Percentiles rank a stretch among this genome's conserved stretches.
phyloP scores from a whole-genome alignment of 2,888 invertebrate genomes.

The Nasonovia ribisnigri region DNA sequence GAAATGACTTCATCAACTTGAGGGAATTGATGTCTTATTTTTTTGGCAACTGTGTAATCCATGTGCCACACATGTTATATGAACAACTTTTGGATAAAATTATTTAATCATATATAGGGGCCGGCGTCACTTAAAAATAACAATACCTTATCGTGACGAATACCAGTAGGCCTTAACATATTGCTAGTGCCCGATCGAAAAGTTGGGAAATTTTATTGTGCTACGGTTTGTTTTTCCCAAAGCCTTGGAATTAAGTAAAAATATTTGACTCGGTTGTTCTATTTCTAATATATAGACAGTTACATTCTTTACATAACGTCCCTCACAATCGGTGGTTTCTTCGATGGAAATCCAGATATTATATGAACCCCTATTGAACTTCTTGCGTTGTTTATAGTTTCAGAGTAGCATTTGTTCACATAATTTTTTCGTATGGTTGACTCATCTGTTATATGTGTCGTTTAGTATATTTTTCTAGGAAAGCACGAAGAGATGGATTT shows the following conservation, averaged over 20 bases:
- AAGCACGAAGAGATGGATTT: slow-evolving; percentile 20
- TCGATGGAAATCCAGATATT: not conserved
- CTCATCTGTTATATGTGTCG: slow-evolving; percentile 26
- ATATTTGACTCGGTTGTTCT: too few relatives aligned
- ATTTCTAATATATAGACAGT: not conserved
- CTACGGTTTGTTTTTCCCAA: not conserved
- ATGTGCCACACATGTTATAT: too few relatives aligned
- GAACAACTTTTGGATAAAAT: too few relatives aligned
- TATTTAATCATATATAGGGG: too few relatives aligned
- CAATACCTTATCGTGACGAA: slow-evolving; percentile 10
- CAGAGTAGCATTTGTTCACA: slow-evolving; percentile 6
- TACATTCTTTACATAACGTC: slow-evolving; percentile 10
- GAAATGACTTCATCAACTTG: too few relatives aligned
- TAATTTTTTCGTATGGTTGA: not conserved
- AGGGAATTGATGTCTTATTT: too few relatives aligned
- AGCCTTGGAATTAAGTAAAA: not conserved
- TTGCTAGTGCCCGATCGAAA: not conserved
- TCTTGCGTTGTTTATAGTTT: not conserved
- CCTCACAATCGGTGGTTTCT: not conserved
- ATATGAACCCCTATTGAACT: not conserved
- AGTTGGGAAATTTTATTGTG: slow-evolving; percentile 18
- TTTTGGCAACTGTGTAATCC: too few relatives aligned
- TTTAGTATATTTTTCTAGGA: slow-evolving; percentile 23
- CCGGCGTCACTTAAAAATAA: not conserved
- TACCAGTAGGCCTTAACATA: not conserved